Evolutionary conservation across 2,888 invertebrate species (phyloP).

Genomic region (Drosophila kokeensis): DNA sequence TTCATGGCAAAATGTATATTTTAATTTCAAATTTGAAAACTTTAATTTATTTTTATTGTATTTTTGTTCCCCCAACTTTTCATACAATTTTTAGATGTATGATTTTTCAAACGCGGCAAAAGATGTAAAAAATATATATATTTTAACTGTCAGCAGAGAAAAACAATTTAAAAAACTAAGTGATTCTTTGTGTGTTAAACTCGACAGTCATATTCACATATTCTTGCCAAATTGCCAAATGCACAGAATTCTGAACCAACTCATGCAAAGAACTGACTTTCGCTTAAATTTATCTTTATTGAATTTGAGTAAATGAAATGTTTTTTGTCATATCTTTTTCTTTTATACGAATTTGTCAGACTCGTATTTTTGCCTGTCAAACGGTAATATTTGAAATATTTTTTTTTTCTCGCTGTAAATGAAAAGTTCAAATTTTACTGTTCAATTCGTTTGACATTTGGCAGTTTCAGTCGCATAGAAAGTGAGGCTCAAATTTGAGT

Average conservation of each 20-base stretch:
- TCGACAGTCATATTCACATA: neutral
- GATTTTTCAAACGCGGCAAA: neutral
- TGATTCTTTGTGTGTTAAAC: no score
- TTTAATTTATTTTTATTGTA: neutral
- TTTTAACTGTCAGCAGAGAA: neutral
- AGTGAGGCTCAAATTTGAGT: constrained; percentile 61
- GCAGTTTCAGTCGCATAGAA: constrained; percentile 75
- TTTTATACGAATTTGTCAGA: constrained; percentile 7
- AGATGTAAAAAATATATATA: neutral
- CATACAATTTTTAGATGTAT: neutral
- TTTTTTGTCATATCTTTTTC: neutral
- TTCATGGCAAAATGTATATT: neutral
- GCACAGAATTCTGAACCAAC: neutral
- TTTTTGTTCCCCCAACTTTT: neutral
- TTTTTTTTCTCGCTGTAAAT: constrained; percentile 45
- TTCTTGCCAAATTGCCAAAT: neutral
- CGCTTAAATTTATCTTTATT: neutral
- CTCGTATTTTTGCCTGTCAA: constrained; percentile 19
- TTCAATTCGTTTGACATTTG: constrained; percentile 79
- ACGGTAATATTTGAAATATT: constrained; percentile 27
- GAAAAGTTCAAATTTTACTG: constrained; percentile 79
- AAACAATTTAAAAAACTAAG: no score
- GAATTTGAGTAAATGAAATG: neutral
- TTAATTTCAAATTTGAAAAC: neutral
- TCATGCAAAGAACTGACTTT: neutral